phyloP scores from a whole-genome alignment of 2,888 invertebrate genomes.

The Polymixis lichenea region DNA sequence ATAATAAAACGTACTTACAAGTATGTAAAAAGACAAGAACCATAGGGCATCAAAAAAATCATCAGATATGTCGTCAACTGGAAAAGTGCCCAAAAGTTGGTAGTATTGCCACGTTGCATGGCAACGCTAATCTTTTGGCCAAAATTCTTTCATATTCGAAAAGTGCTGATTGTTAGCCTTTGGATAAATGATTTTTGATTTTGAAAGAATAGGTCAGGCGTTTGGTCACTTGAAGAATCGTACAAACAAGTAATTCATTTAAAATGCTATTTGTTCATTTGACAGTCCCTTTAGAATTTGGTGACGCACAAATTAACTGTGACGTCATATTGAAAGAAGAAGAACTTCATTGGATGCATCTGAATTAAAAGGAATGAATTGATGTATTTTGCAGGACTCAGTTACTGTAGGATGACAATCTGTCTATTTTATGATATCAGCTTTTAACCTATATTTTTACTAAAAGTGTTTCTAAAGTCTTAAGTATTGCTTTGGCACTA shows the following conservation, averaged over 20 bases:
- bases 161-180: too few relatives aligned
- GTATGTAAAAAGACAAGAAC: too few relatives aligned
- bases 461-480: conserved; percentile 31
- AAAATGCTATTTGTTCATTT: background rate
- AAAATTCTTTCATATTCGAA: too few relatives aligned
- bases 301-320: conserved; percentile 19
- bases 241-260: background rate
- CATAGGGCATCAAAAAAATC: too few relatives aligned
- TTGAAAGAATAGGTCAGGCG: too few relatives aligned
- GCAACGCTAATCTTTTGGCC: too few relatives aligned
- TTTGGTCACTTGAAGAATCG: too few relatives aligned
- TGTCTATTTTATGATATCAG: conserved; percentile 38
- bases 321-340: conserved; percentile 10
- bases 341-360: background rate
- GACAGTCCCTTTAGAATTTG: background rate
- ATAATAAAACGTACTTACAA: too few relatives aligned
- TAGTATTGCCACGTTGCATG: too few relatives aligned
- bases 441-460: conserved; percentile 56
- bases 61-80: too few relatives aligned
- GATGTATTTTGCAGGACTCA: conserved; percentile 19
- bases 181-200: too few relatives aligned
- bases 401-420: conserved; percentile 44
- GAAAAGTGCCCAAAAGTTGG: too few relatives aligned
- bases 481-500: conserved; percentile 15
- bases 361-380: conserved; percentile 17